Evolutionary conservation across 1,140 invertebrate species (phyloP), one percentile per base, ranked within the genome.

Genomic region (Scylla paramamosain): DNA sequence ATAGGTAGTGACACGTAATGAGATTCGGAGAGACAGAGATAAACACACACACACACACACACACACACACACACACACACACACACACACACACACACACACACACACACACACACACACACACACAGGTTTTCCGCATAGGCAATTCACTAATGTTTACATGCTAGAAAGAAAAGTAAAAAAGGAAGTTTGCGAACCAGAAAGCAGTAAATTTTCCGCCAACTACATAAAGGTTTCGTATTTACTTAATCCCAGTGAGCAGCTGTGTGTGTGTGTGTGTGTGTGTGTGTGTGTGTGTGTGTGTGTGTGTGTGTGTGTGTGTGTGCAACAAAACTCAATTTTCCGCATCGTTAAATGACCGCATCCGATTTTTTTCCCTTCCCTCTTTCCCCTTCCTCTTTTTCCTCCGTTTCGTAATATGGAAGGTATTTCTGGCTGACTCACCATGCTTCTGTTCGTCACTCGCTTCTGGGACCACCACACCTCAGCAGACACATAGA

Each of bases 271-370:
- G 52, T 59, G 52, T 59, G 52, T 59, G 52, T 77, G 67, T 77
- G 67, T 77, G 67, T 77, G 67, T 77, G 67, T 77, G 67, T 77
- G 67, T 77, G 67, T 77, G 67, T 25, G 52, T 59, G 52, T 59
- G 52, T 59, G 52, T 59, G 52, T 59, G 52, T 59, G 52, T 59
- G 52, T 59, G 52, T 59, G 52, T 59, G 52, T 59, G 52, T 59
- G 52, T 59, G 10, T 7, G n/a, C 2, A n/a, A 77, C n/a, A 77
- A 16, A 77, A 77, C n/a, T n/a, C 67, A 77, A 77, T 77, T 77
- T 77, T 77, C 67, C 67, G 67, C 67, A 77, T 77, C 67, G 67
- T n/a, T 77, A 20, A 25, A 77, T 77, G 67, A n/a, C 20, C n/a
- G n/a, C 67, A n/a, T 77, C 67, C 67, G 67, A 20, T 77, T 77